phyloP scores from a whole-genome alignment of 2,888 invertebrate genomes.

The Eupsilia transversa region DNA sequence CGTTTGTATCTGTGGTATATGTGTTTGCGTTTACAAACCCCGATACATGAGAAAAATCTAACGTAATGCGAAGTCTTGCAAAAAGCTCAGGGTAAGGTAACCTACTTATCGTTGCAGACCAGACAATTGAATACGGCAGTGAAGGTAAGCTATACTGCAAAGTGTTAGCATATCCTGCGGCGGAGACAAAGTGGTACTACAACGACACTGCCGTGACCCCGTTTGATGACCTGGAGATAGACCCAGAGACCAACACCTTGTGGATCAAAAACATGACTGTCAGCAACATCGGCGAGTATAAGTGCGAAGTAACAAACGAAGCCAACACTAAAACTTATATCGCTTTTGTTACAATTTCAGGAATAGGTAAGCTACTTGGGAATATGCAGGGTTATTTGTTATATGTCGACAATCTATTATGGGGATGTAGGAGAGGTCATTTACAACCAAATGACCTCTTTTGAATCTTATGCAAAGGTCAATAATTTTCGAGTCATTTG shows the following conservation, averaged over 20 bases:
- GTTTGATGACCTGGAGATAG: slow-evolving; percentile 67
- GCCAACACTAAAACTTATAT: slow-evolving; percentile 65
- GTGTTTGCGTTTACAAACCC: neutral
- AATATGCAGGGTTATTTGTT: too few species aligned
- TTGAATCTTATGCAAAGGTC: too few species aligned
- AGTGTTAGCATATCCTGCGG: slow-evolving; percentile 82
- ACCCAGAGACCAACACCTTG: slow-evolving; percentile 71
- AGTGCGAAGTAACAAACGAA: slow-evolving; percentile 76
- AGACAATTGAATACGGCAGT: slow-evolving; percentile 77
- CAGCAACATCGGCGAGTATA: slow-evolving; percentile 78
- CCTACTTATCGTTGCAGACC: slow-evolving; percentile 69
- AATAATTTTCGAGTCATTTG: too few species aligned
- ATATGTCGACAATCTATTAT: too few species aligned
- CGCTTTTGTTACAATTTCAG: slow-evolving; percentile 77
- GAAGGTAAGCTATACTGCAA: slow-evolving; percentile 79
- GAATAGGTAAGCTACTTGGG: slow-evolving; percentile 77
- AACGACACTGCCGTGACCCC: slow-evolving; percentile 73
- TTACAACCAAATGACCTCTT: too few species aligned
- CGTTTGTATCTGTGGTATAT: neutral
- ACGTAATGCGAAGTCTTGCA: neutral
- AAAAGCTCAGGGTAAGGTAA: neutral
- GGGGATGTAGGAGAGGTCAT: too few species aligned
- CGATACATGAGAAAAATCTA: neutral
- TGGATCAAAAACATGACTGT: slow-evolving; percentile 79
- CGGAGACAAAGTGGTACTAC: slow-evolving; percentile 79